Evolutionary conservation across 1,140 invertebrate genomes (phyloP).

Genomic region (Wasmannia auropunctata): DNA sequence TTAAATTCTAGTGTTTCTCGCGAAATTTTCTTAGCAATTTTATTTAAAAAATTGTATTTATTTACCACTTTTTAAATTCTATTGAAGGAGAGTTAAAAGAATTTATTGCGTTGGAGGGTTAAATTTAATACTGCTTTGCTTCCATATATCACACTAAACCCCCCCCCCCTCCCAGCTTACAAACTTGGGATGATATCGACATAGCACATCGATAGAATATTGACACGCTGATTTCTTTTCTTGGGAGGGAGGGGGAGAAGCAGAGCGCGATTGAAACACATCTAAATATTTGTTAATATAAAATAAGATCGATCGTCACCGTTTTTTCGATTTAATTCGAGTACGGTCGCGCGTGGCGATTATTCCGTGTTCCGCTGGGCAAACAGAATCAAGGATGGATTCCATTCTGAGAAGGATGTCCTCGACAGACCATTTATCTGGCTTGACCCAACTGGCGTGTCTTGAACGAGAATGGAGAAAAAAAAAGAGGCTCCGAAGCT

Average conservation of each 20-base stretch:
- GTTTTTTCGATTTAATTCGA: slow-evolving; percentile 21
- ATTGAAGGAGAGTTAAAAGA: not conserved
- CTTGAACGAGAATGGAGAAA: not conserved
- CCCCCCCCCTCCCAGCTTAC: too few species aligned
- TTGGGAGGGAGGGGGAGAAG: too few species aligned
- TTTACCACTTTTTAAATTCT: not conserved
- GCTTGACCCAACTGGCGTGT: slow-evolving; percentile 46
- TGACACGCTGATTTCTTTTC: not conserved
- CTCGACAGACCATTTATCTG: slow-evolving; percentile 57
- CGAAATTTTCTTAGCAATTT: not conserved
- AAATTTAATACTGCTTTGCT: not conserved
- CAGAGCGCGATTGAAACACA: not conserved
- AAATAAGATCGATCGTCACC: not conserved
- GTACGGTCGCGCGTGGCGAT: slow-evolving; percentile 10
- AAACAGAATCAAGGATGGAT: slow-evolving; percentile 35
- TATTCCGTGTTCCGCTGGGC: slow-evolving; percentile 9
- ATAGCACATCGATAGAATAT: not conserved
- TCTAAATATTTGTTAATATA: slow-evolving; percentile 21
- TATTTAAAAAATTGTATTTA: not conserved
- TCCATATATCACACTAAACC: not conserved
- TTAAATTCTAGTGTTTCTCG: not conserved
- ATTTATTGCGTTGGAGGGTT: not conserved
- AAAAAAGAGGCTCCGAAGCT: not conserved
- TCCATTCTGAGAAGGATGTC: slow-evolving; percentile 25
- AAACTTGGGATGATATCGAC: not conserved